phyloP scores from a whole-genome alignment of 2,888 invertebrate species.

The Xanthorhoe designata region DNA sequence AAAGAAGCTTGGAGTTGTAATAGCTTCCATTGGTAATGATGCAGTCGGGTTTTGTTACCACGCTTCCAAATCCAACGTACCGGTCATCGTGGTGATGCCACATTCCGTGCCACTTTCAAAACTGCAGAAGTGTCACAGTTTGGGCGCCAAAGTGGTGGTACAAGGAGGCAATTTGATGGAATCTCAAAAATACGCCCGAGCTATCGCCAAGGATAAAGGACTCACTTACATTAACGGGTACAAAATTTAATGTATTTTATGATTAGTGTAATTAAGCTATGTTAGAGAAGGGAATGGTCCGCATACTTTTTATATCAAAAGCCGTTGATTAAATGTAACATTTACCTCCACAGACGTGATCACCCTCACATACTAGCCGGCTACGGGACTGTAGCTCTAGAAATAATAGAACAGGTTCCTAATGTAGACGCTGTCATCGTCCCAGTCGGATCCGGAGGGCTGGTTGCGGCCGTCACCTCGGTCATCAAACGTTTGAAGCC shows the following conservation, averaged over 20 bases:
- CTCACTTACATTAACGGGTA: constrained; percentile 89
- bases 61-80: constrained; percentile 85
- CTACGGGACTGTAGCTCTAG: constrained; percentile 95
- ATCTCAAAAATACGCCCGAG: constrained; percentile 86
- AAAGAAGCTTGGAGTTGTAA: constrained; percentile 87
- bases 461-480: constrained; percentile 94
- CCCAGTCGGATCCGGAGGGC: constrained; percentile 95
- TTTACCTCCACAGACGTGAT: constrained; percentile 89
- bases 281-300: background rate
- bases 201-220: constrained; percentile 85
- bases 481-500: constrained; percentile 94
- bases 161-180: constrained; percentile 87
- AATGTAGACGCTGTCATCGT: constrained; percentile 94
- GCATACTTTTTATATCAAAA: background rate
- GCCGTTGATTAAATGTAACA: background rate
- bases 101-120: constrained; percentile 88
- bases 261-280: background rate
- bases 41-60: constrained; percentile 88
- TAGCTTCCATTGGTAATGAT: constrained; percentile 90
- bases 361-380: constrained; percentile 97
- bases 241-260: background rate
- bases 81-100: constrained; percentile 89
- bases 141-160: constrained; percentile 88
- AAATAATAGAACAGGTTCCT: constrained; percentile 94
- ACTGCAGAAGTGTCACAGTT: constrained; percentile 86